Evolutionary conservation across 2,888 invertebrate genomes (phyloP).

Genomic region (Ctena decussata): DNA sequence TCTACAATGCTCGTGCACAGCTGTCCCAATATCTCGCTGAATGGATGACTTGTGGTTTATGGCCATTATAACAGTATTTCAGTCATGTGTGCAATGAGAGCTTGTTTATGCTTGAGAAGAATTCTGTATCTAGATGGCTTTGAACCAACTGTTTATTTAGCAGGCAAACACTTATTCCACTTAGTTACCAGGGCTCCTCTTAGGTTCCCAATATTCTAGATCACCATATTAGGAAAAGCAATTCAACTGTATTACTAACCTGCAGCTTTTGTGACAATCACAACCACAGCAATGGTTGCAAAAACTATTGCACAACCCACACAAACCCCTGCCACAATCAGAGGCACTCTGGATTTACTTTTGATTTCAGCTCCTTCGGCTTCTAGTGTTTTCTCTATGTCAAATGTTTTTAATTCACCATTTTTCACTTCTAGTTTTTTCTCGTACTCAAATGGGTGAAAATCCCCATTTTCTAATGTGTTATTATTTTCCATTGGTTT

Average conservation of each 20-base stretch:
- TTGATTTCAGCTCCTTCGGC: constrained; percentile 10
- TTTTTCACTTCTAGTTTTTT: constrained; percentile 11
- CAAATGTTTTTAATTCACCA: constrained; percentile 11
- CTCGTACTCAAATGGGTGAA: constrained; percentile 33
- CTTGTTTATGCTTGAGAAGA: too few relatives aligned
- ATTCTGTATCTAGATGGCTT: too few relatives aligned
- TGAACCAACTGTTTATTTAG: too few relatives aligned
- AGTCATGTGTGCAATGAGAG: too few relatives aligned
- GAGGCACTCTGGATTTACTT: constrained; percentile 12
- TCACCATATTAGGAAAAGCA: too few relatives aligned
- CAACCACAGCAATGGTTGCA: constrained; percentile 3
- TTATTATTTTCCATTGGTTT: constrained; percentile 56
- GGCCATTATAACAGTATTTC: too few relatives aligned
- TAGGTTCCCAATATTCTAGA: too few relatives aligned
- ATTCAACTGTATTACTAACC: background rate
- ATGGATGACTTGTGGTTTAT: too few relatives aligned
- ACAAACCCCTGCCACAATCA: constrained; percentile 27
- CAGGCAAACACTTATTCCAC: too few relatives aligned
- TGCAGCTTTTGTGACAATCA: background rate
- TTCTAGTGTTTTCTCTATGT: background rate
- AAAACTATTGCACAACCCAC: constrained; percentile 32
- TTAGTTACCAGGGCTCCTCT: too few relatives aligned
- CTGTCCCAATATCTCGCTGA: too few relatives aligned
- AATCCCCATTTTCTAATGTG: constrained; percentile 33
- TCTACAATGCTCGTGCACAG: too few relatives aligned